A percentile compares a stretch with the other conserved stretches of the same genome.
Conservation (phyloP, 2,888 invertebrate genomes). For the Caenorhabditis sinica region DNA sequence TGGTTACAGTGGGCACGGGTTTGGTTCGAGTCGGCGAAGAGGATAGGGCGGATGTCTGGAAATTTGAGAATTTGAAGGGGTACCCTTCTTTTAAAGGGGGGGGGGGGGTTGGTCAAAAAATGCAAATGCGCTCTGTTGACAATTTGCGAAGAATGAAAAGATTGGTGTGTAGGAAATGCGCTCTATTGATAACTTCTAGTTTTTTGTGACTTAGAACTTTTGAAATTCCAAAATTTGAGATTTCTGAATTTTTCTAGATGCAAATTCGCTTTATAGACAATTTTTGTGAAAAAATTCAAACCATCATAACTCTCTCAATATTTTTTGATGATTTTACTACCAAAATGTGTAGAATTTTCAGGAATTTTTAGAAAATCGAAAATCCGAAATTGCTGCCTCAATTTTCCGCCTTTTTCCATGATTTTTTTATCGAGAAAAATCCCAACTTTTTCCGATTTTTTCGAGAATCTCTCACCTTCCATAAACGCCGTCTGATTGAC, state of each 20-base stretch:
- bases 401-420: not conserved
- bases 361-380: too few species aligned
- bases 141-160: not conserved
- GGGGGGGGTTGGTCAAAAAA: not conserved
- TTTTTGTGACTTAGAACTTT: not conserved
- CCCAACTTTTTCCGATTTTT: not conserved
- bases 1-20: constrained; percentile 52
- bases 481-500: constrained; percentile 53
- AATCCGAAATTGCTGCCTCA: not conserved
- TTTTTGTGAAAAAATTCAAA: not conserved
- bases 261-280: too few species aligned
- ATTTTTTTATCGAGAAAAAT: not conserved
- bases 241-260: not conserved
- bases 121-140: not conserved
- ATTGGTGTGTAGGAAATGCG: too few species aligned
- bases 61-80: constrained; percentile 31
- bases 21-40: constrained; percentile 21
- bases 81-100: too few species aligned
- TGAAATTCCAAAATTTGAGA: not conserved
- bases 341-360: too few species aligned
- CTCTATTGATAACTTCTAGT: too few species aligned
- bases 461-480: constrained; percentile 24
- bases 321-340: too few species aligned
- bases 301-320: not conserved
- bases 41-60: constrained; percentile 44